These are phyloP conservation scores for Agrochola lota DNA, from an alignment of 2,888 invertebrate genomes.

Conservation along the genomic window DNA sequence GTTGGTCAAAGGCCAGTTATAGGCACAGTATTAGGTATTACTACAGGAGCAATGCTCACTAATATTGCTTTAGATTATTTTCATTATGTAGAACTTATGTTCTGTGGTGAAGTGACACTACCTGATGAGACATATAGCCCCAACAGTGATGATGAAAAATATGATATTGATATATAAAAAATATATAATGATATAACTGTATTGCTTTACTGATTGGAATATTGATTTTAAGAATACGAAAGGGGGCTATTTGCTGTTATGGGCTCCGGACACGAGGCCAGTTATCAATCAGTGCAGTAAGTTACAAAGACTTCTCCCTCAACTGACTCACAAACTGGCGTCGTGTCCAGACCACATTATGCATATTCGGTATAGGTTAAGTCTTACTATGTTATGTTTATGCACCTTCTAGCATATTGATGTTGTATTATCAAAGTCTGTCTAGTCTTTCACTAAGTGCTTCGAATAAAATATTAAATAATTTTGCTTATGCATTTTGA, in stretches of 20 bases:
- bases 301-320: background rate
- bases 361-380: conserved; percentile 70
- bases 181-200: conserved; percentile 20
- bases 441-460: conserved; percentile 72
- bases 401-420: conserved; percentile 66
- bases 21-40: conserved; percentile 93
- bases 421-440: conserved; percentile 61
- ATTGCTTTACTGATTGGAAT: conserved; percentile 48
- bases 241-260: conserved; percentile 57
- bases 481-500: conserved; percentile 40
- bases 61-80: conserved; percentile 92
- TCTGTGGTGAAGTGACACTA: conserved; percentile 88
- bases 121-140: conserved; percentile 86
- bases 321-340: conserved; percentile 3
- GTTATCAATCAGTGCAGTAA: background rate
- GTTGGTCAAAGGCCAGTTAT: conserved; percentile 93
- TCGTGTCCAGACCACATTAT: conserved; percentile 14
- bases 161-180: conserved; percentile 87
- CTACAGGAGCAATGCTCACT: conserved; percentile 92
- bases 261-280: background rate
- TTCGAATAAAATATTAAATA: conserved; percentile 68
- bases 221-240: conserved; percentile 41
- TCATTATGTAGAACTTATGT: conserved; percentile 91
- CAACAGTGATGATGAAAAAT: conserved; percentile 89
- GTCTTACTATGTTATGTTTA: conserved; percentile 60